A percentile compares a stretch with the other conserved stretches of the same genome.
Conservation (phyloP, 2,113 vertebrate genomes). For the Phodopus roborovskii region DNA sequence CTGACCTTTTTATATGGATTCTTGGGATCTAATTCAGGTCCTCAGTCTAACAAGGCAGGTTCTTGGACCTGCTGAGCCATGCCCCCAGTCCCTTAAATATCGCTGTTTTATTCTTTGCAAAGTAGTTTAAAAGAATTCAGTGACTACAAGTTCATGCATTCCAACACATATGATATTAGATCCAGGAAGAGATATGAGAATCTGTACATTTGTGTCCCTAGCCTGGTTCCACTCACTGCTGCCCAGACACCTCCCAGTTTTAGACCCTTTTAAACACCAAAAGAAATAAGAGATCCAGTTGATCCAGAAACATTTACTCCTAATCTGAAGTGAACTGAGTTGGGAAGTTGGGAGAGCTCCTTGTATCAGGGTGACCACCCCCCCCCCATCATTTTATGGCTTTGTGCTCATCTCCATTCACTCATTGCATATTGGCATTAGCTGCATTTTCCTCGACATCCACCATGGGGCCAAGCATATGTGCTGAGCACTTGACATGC, state of each 20-base stretch:
- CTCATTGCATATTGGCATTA: background rate
- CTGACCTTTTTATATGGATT: background rate
- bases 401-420: background rate
- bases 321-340: background rate
- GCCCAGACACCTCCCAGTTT: background rate
- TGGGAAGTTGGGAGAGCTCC: background rate
- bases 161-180: background rate
- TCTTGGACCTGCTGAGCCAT: background rate
- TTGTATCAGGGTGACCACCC: background rate
- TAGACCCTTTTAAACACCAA: background rate
- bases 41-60: background rate
- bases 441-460: background rate
- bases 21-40: background rate
- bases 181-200: background rate
- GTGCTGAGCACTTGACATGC: background rate
- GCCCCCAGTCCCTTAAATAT: background rate
- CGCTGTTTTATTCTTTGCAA: background rate
- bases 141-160: background rate
- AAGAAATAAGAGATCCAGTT: background rate
- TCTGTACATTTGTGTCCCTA: background rate
- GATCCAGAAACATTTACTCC: background rate
- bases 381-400: background rate
- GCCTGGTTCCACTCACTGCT: background rate
- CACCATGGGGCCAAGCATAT: background rate
- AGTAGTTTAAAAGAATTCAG: constrained; percentile 41